A percentile compares a stretch with the other conserved stretches of the same genome.
Evolutionary conservation across 1,140 invertebrate genomes (phyloP).

Genomic region (Zaprionus gabonicus): DNA sequence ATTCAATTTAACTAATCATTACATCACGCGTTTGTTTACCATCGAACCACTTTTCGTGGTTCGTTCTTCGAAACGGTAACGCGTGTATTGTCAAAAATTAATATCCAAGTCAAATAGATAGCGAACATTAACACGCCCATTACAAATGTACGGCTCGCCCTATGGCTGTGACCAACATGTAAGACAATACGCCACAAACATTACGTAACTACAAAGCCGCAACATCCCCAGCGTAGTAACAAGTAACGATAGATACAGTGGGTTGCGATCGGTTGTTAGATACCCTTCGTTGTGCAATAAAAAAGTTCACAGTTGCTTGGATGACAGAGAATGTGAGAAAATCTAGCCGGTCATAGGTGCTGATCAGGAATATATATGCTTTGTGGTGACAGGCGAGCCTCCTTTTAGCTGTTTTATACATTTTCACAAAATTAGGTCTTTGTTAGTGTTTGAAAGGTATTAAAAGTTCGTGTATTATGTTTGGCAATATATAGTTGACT

Average conservation of each 20-base stretch:
- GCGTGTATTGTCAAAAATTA: constrained; percentile 36
- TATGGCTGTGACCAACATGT: constrained; percentile 22
- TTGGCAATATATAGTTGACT: not conserved
- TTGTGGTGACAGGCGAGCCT: no score
- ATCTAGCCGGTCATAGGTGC: no score
- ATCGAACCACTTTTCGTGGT: constrained; percentile 13
- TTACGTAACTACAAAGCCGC: constrained; percentile 41
- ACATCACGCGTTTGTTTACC: constrained; percentile 31
- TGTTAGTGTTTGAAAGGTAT: not conserved
- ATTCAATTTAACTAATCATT: constrained; percentile 52
- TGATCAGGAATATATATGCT: no score
- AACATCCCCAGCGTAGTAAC: not conserved
- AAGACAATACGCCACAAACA: constrained; percentile 52
- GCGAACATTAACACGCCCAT: constrained; percentile 47
- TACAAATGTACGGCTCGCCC: constrained; percentile 38
- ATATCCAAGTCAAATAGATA: constrained; percentile 47
- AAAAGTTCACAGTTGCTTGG: not conserved
- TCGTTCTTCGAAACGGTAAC: constrained; percentile 29
- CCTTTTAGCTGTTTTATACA: no score
- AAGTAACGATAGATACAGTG: not conserved
- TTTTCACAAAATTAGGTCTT: not conserved
- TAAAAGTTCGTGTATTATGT: not conserved
- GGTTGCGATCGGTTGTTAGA: not conserved
- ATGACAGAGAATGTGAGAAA: no score
- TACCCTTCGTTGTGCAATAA: not conserved